Evolutionary conservation across 2,888 invertebrate species (phyloP), one percentile per base, ranked within the genome.

Genomic region (Aphodius granarius): DNA sequence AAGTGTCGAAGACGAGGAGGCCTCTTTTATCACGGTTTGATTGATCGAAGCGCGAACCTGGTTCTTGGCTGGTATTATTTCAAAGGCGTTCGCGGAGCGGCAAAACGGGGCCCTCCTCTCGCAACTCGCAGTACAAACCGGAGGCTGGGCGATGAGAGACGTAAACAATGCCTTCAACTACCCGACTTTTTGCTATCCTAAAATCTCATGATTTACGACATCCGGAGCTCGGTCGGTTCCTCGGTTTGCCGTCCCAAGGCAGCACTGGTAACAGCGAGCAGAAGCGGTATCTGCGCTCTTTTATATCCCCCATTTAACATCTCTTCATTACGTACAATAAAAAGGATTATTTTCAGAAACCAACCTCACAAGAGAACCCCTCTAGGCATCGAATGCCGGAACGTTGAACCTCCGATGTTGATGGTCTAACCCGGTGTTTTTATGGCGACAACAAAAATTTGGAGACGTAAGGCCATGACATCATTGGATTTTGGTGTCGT

Each of bases 131-230:
- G 17, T 18, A 19, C 16, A 19, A 19, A 16, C 5, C 21, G n/a
- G 68, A 21, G 65, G 65, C 68, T n/a, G n/a, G 68, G 19, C 80
- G 81, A 72, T 80, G 81, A 82, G 78, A 79, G 82, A 83, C 80
- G 82, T 83, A 83, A 83, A 83, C 82, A 83, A 82, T 81, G 81
- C 81, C 81, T 81, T 81, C 79, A 78, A 22, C 79, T 80, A 77
- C 79, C 76, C 76, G 78, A 78, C 78, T 81, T 81, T 82, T 81
- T 81, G 80, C 81, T 80, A 81, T 81, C 81, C 81, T 81, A 82
- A 81, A 75, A 81, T 81, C 78, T 76, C 78, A 78, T 81, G 82
- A 82, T 82, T 82, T 82, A 82, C 75, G 80, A 81, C 82, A 82
- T 81, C 82, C 82, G 81, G 82, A 75, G 72, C 74, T 68, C 20